A percentile compares a stretch with the other conserved stretches of the same genome.
These are phyloP conservation scores for Dicycla oo DNA, from an alignment of 2,888 invertebrate genomes.

Conservation along the genomic window DNA sequence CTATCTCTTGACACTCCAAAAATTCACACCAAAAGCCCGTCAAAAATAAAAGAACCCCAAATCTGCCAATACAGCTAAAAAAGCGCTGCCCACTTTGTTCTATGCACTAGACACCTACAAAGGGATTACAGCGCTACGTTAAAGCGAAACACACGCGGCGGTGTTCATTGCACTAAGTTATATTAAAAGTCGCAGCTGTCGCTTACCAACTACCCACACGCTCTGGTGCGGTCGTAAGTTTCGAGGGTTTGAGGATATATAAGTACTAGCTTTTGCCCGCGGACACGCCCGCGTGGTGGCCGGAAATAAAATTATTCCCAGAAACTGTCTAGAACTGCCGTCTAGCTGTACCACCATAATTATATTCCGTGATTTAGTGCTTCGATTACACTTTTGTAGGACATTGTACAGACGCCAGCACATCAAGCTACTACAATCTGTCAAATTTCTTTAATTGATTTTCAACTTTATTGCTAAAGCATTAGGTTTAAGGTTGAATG, in stretches of 20 bases:
- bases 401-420: no score
- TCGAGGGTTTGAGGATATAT: slow-evolving; percentile 13
- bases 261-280: no score
- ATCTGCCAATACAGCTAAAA: slow-evolving; percentile 21
- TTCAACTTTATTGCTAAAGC: no score
- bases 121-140: slow-evolving; percentile 26
- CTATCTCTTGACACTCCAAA: background rate
- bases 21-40: background rate
- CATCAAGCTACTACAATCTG: no score
- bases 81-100: slow-evolving; percentile 17
- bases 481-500: no score
- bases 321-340: no score
- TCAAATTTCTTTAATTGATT: no score
- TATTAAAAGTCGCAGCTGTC: slow-evolving; percentile 66
- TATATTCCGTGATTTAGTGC: no score
- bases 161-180: slow-evolving; percentile 51
- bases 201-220: slow-evolving; percentile 25
- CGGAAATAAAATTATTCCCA: no score
- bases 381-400: no score
- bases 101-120: slow-evolving; percentile 4
- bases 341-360: no score
- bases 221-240: slow-evolving; percentile 26
- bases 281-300: no score
- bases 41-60: background rate
- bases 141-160: slow-evolving; percentile 26